These are phyloP conservation scores for Naja naja DNA, from an alignment of 2,113 vertebrate genomes.

Conservation along the genomic window DNA sequence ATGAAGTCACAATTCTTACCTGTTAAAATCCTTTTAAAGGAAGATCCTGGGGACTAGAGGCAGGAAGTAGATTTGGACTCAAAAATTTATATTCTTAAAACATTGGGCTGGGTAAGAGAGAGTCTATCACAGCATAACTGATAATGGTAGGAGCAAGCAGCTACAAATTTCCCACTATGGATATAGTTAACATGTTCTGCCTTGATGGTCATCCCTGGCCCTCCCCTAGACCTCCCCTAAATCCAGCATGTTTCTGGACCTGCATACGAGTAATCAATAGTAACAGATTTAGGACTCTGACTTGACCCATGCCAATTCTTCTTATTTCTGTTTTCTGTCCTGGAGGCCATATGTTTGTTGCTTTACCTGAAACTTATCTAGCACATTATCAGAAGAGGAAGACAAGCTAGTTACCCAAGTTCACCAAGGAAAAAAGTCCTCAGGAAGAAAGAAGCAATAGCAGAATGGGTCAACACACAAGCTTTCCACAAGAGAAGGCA, in stretches of 20 bases:
- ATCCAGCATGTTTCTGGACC: neutral
- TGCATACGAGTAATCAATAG: neutral
- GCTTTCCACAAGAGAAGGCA: neutral
- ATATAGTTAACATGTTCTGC: neutral
- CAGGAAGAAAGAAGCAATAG: neutral
- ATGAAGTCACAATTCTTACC: neutral
- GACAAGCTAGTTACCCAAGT: neutral
- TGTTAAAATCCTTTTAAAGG: neutral
- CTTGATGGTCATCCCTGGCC: neutral
- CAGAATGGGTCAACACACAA: neutral
- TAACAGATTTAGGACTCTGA: neutral
- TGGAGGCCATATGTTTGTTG: neutral
- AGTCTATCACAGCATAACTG: neutral
- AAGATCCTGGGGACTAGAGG: neutral
- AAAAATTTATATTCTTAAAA: neutral
- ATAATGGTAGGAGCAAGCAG: neutral
- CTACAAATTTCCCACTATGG: neutral
- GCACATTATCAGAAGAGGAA: neutral
- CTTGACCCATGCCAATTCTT: neutral
- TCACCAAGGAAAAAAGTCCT: neutral
- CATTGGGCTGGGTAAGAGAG: neutral
- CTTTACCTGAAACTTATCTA: neutral
- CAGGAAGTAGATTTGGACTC: constrained; percentile 9
- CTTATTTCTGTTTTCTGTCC: neutral
- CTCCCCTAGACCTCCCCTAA: neutral